These are phyloP conservation scores for Passer domesticus DNA, from an alignment of 2,113 vertebrate species.

Conservation along the genomic window DNA sequence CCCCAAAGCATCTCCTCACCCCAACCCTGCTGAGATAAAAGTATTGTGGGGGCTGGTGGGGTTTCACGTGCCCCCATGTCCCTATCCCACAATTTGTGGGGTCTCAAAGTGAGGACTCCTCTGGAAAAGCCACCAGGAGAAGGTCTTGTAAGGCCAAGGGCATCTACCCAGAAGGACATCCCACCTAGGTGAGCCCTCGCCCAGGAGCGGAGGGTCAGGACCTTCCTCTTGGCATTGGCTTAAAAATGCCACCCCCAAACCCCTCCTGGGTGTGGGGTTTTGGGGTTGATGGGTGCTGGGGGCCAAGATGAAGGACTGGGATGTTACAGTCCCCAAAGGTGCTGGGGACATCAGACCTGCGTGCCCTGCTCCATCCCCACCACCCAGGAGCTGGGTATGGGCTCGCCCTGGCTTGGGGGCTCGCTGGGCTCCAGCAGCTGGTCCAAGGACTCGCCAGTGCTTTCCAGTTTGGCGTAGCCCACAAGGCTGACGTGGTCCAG, in stretches of 20 bases:
- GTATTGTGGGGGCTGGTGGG: neutral
- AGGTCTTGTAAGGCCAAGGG: neutral
- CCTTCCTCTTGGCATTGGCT: neutral
- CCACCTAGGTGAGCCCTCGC: fast-evolving
- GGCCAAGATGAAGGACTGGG: neutral
- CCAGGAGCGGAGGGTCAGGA: neutral
- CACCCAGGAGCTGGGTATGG: slow-evolving; percentile 24
- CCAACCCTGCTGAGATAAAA: neutral
- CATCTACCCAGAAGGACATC: neutral
- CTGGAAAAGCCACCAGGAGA: neutral
- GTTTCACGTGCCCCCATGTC: fast-evolving
- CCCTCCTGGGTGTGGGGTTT: neutral
- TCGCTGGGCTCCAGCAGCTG: slow-evolving; percentile 73
- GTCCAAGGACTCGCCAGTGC: slow-evolving; percentile 80
- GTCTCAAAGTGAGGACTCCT: neutral
- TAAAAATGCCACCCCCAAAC: fast-evolving
- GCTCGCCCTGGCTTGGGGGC: neutral
- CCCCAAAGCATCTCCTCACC: neutral
- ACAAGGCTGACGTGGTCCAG: slow-evolving; percentile 78
- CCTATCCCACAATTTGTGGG: neutral
- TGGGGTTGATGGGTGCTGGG: neutral
- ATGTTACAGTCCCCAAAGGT: fast-evolving
- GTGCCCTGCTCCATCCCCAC: slow-evolving; percentile 25
- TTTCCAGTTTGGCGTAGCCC: slow-evolving; percentile 84
- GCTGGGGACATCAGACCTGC: neutral